These are phyloP conservation scores for Nyctibius grandis DNA, from an alignment of 2,797 vertebrate genomes.

Conservation along the genomic window DNA sequence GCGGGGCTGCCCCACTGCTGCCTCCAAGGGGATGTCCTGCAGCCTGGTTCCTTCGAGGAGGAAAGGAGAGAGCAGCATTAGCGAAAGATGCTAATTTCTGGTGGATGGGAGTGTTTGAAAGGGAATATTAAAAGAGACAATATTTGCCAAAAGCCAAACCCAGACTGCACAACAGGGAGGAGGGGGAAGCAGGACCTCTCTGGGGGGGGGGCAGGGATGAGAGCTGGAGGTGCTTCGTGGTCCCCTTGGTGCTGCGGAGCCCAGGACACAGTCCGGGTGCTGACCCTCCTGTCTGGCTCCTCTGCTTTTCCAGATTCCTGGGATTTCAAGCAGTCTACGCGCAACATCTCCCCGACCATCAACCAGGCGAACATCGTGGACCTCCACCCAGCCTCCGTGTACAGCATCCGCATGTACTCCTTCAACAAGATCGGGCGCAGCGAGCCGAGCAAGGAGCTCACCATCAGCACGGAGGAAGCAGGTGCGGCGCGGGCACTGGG, in stretches of 20 bases:
- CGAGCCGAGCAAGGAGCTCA: constrained; percentile 96
- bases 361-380: constrained; percentile 99
- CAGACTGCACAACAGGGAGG: fast-evolving
- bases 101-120: constrained; percentile 63
- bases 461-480: constrained; percentile 96
- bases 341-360: constrained; percentile 97
- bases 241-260: fast-evolving
- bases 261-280: neutral
- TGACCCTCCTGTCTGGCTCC: neutral
- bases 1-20: fast-evolving
- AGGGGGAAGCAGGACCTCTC: neutral
- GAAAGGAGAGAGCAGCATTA: constrained; percentile 53
- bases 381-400: constrained; percentile 93
- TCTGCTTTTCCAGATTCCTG: constrained; percentile 83
- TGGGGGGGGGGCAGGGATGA: fast-evolving
- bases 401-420: constrained; percentile 98
- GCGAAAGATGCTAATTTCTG: constrained; percentile 67
- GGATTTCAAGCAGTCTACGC: constrained; percentile 95
- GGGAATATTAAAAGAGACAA: constrained; percentile 67
- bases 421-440: constrained; percentile 97
- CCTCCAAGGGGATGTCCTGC: constrained; percentile 41
- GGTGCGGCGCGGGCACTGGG: constrained; percentile 58
- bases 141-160: neutral
- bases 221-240: fast-evolving
- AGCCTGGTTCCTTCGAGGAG: constrained; percentile 64